A percentile compares a stretch with the other conserved stretches of the same genome.
These are phyloP conservation scores for Sciurus vulgaris DNA, from an alignment of 2,797 vertebrate genomes.

Conservation along the genomic window DNA sequence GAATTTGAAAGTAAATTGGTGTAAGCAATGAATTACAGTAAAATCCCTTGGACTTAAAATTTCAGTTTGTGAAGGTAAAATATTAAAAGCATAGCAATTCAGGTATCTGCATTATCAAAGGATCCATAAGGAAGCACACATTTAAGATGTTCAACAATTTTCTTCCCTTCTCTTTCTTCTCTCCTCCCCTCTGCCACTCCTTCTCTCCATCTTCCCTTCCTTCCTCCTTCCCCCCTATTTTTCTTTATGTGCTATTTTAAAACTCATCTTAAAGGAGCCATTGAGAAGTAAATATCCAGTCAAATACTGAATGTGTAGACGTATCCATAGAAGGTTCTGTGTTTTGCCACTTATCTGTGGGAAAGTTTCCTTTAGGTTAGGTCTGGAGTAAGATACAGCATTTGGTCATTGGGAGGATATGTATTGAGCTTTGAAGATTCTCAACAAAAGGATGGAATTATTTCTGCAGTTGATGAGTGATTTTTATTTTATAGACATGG, in stretches of 20 bases:
- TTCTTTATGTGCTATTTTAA: background rate
- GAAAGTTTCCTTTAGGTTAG: background rate
- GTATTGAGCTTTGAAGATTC: background rate
- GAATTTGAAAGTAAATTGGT: background rate
- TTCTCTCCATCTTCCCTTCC: no score
- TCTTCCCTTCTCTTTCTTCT: no score
- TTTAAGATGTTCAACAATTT: background rate
- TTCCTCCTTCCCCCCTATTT: no score
- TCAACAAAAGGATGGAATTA: background rate
- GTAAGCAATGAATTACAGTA: background rate
- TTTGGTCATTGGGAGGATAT: background rate
- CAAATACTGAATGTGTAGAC: background rate
- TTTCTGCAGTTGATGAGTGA: background rate
- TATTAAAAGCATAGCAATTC: background rate
- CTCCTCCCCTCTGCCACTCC: background rate
- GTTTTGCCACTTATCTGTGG: background rate
- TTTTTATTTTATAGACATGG: background rate
- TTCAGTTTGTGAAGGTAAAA: slow-evolving; percentile 43
- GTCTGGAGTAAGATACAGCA: background rate
- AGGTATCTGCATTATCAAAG: background rate
- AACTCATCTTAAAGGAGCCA: background rate
- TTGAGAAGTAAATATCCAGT: background rate
- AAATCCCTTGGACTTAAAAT: background rate
- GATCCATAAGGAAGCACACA: background rate
- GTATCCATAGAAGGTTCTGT: background rate